Conservation (phyloP, 2,888 invertebrate genomes). For the Melanargia galathea region DNA sequence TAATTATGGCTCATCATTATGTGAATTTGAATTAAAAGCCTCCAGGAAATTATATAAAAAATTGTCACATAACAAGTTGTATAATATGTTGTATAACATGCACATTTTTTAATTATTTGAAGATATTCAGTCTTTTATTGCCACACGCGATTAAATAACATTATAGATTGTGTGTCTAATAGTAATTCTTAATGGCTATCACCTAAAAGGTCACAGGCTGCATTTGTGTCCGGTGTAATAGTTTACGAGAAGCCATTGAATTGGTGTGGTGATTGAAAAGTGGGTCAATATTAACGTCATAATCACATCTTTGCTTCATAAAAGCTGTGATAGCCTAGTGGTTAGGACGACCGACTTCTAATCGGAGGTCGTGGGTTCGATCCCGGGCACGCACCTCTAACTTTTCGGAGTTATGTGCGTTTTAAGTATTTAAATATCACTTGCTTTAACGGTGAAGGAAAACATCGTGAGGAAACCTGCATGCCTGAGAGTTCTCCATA, state of each 20-base stretch:
- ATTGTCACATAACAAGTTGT: not conserved
- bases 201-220: slow-evolving; percentile 12
- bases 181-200: slow-evolving; percentile 8
- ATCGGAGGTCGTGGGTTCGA: too few species aligned
- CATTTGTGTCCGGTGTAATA: slow-evolving; percentile 18
- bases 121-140: slow-evolving; percentile 1
- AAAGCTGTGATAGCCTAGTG: too few species aligned
- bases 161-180: not conserved
- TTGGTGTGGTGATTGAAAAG: slow-evolving; percentile 13
- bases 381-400: too few species aligned
- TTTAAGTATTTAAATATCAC: too few species aligned
- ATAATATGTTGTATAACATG: not conserved
- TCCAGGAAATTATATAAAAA: not conserved
- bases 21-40: too few species aligned
- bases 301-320: slow-evolving; percentile 11
- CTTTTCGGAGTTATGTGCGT: too few species aligned
- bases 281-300: slow-evolving; percentile 15
- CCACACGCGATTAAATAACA: slow-evolving; percentile 12
- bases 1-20: too few species aligned
- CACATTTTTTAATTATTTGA: not conserved
- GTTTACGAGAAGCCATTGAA: slow-evolving; percentile 10
- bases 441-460: too few species aligned
- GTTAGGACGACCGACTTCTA: too few species aligned
- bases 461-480: too few species aligned
- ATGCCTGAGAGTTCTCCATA: too few species aligned